Conservation (phyloP, 2,888 invertebrate genomes). For the Drosophila formosana region DNA sequence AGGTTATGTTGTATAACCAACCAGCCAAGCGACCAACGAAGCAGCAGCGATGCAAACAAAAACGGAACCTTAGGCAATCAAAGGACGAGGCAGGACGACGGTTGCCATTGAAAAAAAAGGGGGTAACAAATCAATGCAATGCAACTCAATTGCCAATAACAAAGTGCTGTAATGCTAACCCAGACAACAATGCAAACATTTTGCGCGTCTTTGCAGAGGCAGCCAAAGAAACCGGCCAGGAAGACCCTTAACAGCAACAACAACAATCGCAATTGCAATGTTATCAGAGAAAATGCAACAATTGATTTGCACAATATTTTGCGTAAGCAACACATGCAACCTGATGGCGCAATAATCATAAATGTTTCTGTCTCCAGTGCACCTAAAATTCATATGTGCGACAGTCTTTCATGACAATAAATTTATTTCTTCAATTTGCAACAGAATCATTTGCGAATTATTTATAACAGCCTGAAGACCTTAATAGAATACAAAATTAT, state of each 20-base stretch:
- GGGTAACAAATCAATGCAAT: conserved; percentile 46
- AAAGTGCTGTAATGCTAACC: conserved; percentile 28
- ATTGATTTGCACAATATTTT: conserved; percentile 32
- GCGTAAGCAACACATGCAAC: conserved; percentile 21
- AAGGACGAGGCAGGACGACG: too few species aligned
- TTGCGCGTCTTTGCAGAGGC: too few species aligned
- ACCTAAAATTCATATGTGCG: background rate
- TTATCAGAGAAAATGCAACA: conserved; percentile 23
- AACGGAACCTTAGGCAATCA: background rate
- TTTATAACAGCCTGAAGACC: too few species aligned
- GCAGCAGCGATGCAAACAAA: background rate
- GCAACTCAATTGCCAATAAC: conserved; percentile 46
- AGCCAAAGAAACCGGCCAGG: conserved; percentile 3
- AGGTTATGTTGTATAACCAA: conserved; percentile 48
- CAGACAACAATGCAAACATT: conserved; percentile 15
- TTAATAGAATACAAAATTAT: too few species aligned
- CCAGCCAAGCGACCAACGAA: conserved; percentile 4
- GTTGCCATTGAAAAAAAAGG: conserved; percentile 15
- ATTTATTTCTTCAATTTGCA: too few species aligned
- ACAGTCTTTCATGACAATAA: background rate
- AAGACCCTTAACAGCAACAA: conserved; percentile 15
- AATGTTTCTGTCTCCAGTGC: background rate
- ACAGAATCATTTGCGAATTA: too few species aligned
- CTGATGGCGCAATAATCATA: conserved; percentile 10
- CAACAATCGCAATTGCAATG: background rate